These are phyloP conservation scores for Eriocheir sinensis DNA, from an alignment of 1,140 invertebrate species.

Conservation along the genomic window DNA sequence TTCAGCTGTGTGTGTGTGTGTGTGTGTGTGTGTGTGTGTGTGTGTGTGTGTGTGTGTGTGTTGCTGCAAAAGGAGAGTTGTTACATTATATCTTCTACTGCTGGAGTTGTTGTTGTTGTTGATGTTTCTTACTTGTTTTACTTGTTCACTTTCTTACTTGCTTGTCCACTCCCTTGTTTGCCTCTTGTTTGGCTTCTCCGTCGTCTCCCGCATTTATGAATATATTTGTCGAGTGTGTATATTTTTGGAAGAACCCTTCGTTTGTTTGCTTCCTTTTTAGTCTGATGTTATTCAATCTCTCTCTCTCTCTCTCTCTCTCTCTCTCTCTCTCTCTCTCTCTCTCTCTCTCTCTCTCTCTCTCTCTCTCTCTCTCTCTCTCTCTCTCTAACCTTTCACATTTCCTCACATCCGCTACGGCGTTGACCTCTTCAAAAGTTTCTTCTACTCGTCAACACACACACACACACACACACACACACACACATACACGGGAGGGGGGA, in stretches of 20 bases:
- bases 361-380: slow-evolving; percentile 21
- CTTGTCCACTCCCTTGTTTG: no score
- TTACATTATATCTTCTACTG: no score
- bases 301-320: slow-evolving; percentile 41
- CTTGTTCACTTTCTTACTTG: no score
- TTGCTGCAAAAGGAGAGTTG: no score
- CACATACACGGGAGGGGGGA: neutral
- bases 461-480: slow-evolving; percentile 22
- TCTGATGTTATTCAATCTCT: slow-evolving; percentile 10
- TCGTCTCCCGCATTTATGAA: no score
- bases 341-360: slow-evolving; percentile 45
- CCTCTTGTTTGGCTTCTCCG: no score
- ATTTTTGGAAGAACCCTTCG: neutral
- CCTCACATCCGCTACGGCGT: neutral
- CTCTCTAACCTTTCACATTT: neutral
- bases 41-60: neutral
- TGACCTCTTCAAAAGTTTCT: slow-evolving; percentile 13
- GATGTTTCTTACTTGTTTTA: no score
- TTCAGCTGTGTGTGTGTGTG: slow-evolving; percentile 1
- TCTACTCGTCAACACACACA: neutral
- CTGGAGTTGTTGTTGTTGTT: no score
- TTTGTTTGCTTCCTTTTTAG: neutral
- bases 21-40: slow-evolving; percentile 4
- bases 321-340: slow-evolving; percentile 22
- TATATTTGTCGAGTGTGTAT: neutral